Evolutionary conservation across 2,797 vertebrate genomes (phyloP), one percentile per base, ranked within the genome.

Genomic region (Alca torda): DNA sequence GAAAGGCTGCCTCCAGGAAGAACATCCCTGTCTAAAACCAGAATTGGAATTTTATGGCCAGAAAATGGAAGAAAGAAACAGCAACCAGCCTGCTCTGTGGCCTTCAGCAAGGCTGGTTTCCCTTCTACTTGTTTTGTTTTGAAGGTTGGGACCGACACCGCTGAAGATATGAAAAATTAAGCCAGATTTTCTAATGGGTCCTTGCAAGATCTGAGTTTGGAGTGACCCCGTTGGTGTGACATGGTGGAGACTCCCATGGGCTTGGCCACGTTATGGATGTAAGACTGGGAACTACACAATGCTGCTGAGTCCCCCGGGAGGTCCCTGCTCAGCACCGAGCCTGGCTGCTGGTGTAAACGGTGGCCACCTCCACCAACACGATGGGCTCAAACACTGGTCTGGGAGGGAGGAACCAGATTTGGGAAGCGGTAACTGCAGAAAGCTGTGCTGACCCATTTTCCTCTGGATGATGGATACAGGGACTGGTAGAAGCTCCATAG

Each of bases 391-490:
- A 43, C 0, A 3, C 23, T 7, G 15, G 3, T n/a, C 50, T n/a
- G 9, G 17, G 24, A 61, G 20, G 28, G 21, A 87, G 51, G 63
- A 84, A 63, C 70, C 43, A 39, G 56, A 64, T 80, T 6, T 80
- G 87, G 89, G 95, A 56, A 67, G 12, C 1, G 6, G 25, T 59
- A 84, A 15, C 3, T 50, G 83, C 64, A 53, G 56, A 93, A 79
- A 86, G 54, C 90, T 16, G 25, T 54, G 10, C 17, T 97, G 98
- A 98, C 97, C 98, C 97, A 97, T 83, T 97, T 98, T 97, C 87
- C 82, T 84, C 89, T n/a, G 74, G 86, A 90, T 94, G 92, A 78
- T 37, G 87, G 96, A 96, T 96, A 57, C 76, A 30, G 54, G 81
- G n/a, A 9, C 88, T 72, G 96, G 94, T 86, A 64, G 85, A 43